Base-by-base conservation (phyloP, 2,888 invertebrate species). In the Coleophora flavipennella region DNA sequence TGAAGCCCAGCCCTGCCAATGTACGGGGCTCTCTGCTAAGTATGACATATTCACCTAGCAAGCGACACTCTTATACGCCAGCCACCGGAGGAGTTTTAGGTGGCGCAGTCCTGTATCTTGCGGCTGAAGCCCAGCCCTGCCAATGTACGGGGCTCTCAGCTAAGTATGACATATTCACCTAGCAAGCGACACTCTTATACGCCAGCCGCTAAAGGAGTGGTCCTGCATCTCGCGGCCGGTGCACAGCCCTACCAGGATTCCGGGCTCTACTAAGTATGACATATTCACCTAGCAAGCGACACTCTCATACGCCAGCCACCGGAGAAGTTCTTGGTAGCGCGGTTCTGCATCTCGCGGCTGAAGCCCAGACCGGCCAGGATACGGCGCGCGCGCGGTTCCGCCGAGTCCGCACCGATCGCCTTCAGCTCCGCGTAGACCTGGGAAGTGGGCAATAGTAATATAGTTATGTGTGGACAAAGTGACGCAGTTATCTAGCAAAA, bases 231-330 rank as follows among this genome's bases (percentile, higher is more conserved):
- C n/a, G n/a, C n/a, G n/a, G n/a, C n/a, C n/a, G n/a, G n/a, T 99
- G 50, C 96, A 89, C 0, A 99, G 95, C 72, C 99, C 99, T 0
- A 99, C 99, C 0, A 98, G 95, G 73, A n/a, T n/a, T 43, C n/a
- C n/a, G n/a, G n/a, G n/a, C n/a, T n/a, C n/a, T n/a, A n/a, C n/a
- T n/a, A n/a, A n/a, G n/a, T n/a, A n/a, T n/a, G n/a, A n/a, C n/a
- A 20, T 31, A 20, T 29, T 37, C 53, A 85, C 85, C 85, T 89
- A 1, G 98, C 99, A 32, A 99, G 81, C 0, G 98, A 99, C 3
- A 99, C 98, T 64, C 99, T 91, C 99, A 99, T 99, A 50, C 99
- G 89, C 99, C 99, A 99, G 35, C 99, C 99, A 57, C 94, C 94
- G 41, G 94, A 94, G 70, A 94, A 94, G 68, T 93, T 92, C 74